Conservation (phyloP, 2,888 invertebrate species). For the Matsumyia berberina region DNA sequence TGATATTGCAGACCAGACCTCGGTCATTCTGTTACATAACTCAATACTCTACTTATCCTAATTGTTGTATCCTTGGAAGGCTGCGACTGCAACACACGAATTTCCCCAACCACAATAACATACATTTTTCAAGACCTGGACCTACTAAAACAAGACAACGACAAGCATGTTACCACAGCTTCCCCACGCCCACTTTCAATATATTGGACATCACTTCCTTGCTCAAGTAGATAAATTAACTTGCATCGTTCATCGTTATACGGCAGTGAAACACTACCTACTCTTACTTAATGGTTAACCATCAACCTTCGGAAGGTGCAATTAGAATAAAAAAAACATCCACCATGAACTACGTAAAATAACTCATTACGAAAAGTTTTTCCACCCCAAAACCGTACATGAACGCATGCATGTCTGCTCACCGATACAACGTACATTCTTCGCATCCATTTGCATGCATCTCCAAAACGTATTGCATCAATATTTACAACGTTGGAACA, state of each 20-base stretch:
- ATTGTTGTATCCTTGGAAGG: too few species aligned
- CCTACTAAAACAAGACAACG: too few species aligned
- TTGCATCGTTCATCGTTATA: constrained; percentile 12
- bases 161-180: too few species aligned
- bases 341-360: constrained; percentile 61
- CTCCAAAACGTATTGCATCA: constrained; percentile 70
- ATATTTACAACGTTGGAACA: constrained; percentile 73
- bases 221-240: too few species aligned
- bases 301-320: constrained; percentile 18
- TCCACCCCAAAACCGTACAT: constrained; percentile 9
- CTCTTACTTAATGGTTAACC: constrained; percentile 8
- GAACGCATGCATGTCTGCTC: not conserved
- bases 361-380: constrained; percentile 72
- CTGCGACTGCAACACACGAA: too few species aligned
- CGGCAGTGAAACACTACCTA: constrained; percentile 3
- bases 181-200: too few species aligned
- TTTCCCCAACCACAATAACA: too few species aligned
- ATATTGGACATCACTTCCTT: too few species aligned
- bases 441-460: constrained; percentile 69
- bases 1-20: too few species aligned
- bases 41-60: too few species aligned
- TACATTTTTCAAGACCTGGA: too few species aligned
- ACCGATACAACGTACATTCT: constrained; percentile 10
- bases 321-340: constrained; percentile 24
- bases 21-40: too few species aligned